Evolutionary conservation across 1,140 invertebrate species (phyloP).

Genomic region (Hypothenemus hampei): DNA sequence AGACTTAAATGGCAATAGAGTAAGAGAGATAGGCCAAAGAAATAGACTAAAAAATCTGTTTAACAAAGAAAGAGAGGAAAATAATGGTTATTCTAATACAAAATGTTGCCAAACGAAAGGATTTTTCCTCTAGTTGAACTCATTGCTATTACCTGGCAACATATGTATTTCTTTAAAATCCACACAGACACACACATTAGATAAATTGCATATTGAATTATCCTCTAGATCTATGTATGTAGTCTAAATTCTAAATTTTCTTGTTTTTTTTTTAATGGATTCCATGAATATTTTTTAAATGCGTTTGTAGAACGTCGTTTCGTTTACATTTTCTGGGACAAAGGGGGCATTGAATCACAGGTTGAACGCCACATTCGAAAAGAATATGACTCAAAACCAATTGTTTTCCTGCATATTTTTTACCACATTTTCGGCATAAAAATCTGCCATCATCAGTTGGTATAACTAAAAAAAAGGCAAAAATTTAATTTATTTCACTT

Average conservation of each 20-base stretch:
- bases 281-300: constrained; percentile 39
- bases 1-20: too few species aligned
- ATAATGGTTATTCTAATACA: not conserved
- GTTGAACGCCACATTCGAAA: constrained; percentile 63
- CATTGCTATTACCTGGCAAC: too few species aligned
- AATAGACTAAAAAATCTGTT: too few species aligned
- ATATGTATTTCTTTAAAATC: too few species aligned
- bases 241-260: too few species aligned
- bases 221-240: too few species aligned
- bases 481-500: too few species aligned
- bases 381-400: constrained; percentile 56
- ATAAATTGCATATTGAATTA: too few species aligned
- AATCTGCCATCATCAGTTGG: constrained; percentile 21
- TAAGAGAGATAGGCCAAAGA: too few species aligned
- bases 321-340: constrained; percentile 42
- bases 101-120: too few species aligned
- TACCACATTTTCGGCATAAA: constrained; percentile 49
- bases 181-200: too few species aligned
- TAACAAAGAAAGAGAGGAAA: not conserved
- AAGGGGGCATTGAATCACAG: constrained; percentile 41
- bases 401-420: constrained; percentile 52
- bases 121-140: too few species aligned
- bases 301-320: constrained; percentile 37
- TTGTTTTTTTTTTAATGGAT: constrained; percentile 29
- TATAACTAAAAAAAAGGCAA: constrained; percentile 24